Evolutionary conservation across 2,113 vertebrate species (phyloP).

Genomic region (Nansenia antarctica): DNA sequence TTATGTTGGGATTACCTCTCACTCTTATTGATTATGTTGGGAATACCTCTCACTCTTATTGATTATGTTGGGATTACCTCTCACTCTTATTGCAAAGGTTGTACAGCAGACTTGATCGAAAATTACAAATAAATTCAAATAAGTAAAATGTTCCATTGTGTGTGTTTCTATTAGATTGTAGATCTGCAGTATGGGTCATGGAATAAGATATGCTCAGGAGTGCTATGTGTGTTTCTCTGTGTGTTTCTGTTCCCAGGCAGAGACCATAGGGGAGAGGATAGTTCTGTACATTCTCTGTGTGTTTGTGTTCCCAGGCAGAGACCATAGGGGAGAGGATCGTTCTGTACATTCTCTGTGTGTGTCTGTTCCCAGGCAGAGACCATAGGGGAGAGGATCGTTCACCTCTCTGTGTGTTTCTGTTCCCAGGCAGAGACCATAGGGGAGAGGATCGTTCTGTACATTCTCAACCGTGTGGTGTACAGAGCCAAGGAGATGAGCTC

Average conservation of each 20-base stretch:
- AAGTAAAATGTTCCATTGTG: too few relatives aligned
- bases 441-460: conserved; percentile 89
- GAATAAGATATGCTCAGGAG: background rate
- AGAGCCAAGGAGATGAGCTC: conserved; percentile 82
- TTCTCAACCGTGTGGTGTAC: conserved; percentile 89
- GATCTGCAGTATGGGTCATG: background rate
- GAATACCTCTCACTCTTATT: background rate
- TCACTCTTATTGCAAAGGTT: background rate
- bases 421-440: conserved; percentile 81
- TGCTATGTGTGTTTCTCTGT: background rate
- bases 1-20: background rate
- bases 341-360: conserved; percentile 79
- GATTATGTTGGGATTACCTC: background rate
- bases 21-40: background rate
- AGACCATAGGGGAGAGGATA: too few relatives aligned
- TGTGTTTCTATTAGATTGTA: background rate
- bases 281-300: conserved; percentile 59
- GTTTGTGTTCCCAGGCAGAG: conserved; percentile 71
- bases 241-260: background rate
- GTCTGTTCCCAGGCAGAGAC: too few relatives aligned
- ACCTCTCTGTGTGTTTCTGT: background rate
- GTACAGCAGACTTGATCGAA: background rate
- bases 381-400: too few relatives aligned
- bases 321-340: conserved; percentile 87
- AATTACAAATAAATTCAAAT: too few relatives aligned